phyloP scores from a whole-genome alignment of 2,113 vertebrate species.

The Ariopsis seemanni region DNA sequence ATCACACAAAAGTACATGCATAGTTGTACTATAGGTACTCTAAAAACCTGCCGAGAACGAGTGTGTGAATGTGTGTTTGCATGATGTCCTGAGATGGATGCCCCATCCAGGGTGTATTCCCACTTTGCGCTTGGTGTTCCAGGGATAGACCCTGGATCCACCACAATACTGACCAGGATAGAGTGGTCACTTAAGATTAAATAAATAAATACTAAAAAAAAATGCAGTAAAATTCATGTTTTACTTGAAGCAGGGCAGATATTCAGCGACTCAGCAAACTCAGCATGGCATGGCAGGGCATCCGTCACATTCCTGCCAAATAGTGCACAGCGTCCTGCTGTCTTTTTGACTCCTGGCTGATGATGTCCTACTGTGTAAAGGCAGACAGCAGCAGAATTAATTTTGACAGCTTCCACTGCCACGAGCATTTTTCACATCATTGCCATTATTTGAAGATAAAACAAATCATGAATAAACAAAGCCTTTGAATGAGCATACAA shows the following conservation, averaged over 20 bases:
- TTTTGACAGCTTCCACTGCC: slow-evolving; percentile 25
- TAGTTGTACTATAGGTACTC: not conserved
- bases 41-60: not conserved
- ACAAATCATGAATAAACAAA: not conserved
- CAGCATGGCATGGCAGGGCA: slow-evolving; percentile 27
- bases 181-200: not conserved
- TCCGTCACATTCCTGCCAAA: slow-evolving; percentile 33
- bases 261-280: slow-evolving; percentile 39
- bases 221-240: not conserved
- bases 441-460: not conserved
- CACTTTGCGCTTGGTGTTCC: not conserved
- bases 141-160: not conserved
- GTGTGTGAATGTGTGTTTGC: not conserved
- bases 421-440: slow-evolving; percentile 7
- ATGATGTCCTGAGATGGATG: not conserved
- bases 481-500: slow-evolving; percentile 1
- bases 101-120: not conserved
- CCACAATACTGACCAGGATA: not conserved
- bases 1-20: not conserved
- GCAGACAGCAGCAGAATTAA: slow-evolving; percentile 9
- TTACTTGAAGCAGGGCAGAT: not conserved
- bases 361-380: slow-evolving; percentile 30
- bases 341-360: slow-evolving; percentile 46
- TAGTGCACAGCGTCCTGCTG: slow-evolving; percentile 33
- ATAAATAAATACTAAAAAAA: not conserved